These are phyloP conservation scores for Standfussiana lucernea DNA, from an alignment of 2,888 invertebrate genomes.

Conservation along the genomic window DNA sequence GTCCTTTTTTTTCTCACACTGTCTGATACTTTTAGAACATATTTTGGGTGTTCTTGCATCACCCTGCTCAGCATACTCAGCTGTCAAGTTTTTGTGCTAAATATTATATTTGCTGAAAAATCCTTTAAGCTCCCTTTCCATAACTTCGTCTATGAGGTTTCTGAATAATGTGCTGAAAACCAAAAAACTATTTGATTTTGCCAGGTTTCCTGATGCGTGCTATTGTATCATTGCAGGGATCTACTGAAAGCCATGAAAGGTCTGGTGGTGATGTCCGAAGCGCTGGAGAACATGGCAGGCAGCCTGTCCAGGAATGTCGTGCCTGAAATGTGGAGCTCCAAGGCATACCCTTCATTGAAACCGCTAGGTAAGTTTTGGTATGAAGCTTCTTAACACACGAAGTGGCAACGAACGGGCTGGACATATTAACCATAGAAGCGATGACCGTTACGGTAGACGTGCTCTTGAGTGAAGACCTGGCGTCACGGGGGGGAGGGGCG, in stretches of 20 bases:
- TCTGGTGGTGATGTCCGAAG: conserved; percentile 94
- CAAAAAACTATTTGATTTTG: background rate
- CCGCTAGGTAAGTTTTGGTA: conserved; percentile 90
- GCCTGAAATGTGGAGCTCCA: conserved; percentile 93
- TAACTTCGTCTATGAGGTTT: background rate
- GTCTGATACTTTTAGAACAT: background rate
- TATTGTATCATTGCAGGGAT: conserved; percentile 78
- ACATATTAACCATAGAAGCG: too few species aligned
- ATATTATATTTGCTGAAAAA: background rate
- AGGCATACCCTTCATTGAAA: conserved; percentile 93
- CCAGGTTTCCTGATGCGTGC: background rate
- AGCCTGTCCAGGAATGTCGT: conserved; percentile 93
- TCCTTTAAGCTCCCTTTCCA: too few species aligned
- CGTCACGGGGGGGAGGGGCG: too few species aligned
- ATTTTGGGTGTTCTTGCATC: background rate
- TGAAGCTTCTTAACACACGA: too few species aligned
- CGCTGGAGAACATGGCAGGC: conserved; percentile 92
- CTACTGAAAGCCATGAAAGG: conserved; percentile 94
- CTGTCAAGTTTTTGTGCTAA: background rate
- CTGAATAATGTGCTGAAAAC: background rate
- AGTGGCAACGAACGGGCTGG: too few species aligned
- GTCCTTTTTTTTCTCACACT: too few species aligned
- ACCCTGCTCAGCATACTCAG: too few species aligned
- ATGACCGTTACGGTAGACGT: too few species aligned
- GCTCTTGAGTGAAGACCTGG: too few species aligned